Evolutionary conservation across 2,888 invertebrate genomes (phyloP), one percentile per base, ranked within the genome.

Genomic region (Drepanosiphum platanoidis): DNA sequence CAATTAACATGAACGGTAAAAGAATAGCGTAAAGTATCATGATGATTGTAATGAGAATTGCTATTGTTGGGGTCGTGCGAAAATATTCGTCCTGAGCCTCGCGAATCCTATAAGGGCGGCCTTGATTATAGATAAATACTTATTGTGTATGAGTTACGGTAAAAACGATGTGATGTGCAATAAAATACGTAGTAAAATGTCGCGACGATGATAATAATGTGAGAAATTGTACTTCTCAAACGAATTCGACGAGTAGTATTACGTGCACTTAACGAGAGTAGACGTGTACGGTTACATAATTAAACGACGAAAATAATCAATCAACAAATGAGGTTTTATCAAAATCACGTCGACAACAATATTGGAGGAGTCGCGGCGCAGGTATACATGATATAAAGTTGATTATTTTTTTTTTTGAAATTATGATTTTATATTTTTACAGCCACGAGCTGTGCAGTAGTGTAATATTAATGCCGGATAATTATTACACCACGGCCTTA

Each of bases 401-500:
- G 79, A 80, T 70, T 52, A 80, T 80, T 80, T 79, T 80, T 80
- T 80, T 80, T 79, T 80, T 80, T 79, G 13, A 79, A 79, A 79
- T 78, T 79, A 68, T 46, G 68, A 58, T 58, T 61, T 72, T 82
- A 71, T 39, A 39, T 61, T 61, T 32, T 39, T 46, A 27, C 81
- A 32, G 18, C 68, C 11, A 9, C 70, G 68, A 36, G 71, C 52
- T 27, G 68, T 52, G 71, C 52, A 36, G 68, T 52, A 52, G 68
- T 77, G 36, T 70, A 77, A 70, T 77, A 68, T 84, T 84, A 84
- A 84, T 77, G 68, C 58, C 68, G 84, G 52, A 84, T 84, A 84
- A 84, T 84, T 84, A 84, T 84, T 75, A 77, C 77, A 83, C 75
- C 75, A 52, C 39, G 84, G 84, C 75, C 52, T 84, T 77, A 84